These are phyloP conservation scores for Euleptes europaea DNA, from an alignment of 2,113 vertebrate species.

Conservation along the genomic window DNA sequence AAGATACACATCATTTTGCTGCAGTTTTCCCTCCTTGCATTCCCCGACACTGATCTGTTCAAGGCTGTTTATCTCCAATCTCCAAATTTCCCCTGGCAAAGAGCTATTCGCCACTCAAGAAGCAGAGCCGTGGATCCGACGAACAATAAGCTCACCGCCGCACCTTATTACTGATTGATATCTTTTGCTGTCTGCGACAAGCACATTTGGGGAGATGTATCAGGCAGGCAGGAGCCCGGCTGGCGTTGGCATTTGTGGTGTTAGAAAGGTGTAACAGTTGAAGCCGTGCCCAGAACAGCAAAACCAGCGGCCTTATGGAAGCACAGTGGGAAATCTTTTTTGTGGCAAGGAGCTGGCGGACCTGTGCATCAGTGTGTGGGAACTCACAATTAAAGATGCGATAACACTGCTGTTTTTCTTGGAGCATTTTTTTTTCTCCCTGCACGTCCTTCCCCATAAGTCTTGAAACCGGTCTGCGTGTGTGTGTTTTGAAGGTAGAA, in stretches of 20 bases:
- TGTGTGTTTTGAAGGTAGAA: not conserved
- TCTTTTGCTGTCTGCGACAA: not conserved
- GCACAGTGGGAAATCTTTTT: conserved; percentile 9
- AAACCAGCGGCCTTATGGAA: not conserved
- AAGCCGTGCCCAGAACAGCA: not conserved
- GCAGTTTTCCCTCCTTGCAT: not conserved
- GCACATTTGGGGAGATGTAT: not conserved
- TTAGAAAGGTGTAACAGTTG: not conserved
- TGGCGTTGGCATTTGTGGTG: not conserved
- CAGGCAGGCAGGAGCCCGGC: not conserved
- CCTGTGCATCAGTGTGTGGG: not conserved
- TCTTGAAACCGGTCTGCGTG: not conserved
- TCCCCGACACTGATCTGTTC: not conserved
- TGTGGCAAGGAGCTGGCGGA: not conserved
- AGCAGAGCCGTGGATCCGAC: not conserved
- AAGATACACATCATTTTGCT: not conserved
- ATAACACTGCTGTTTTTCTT: conserved; percentile 48
- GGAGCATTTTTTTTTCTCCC: conserved; percentile 29
- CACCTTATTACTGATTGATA: not conserved
- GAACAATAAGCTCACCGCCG: not conserved
- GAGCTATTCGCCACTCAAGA: not conserved
- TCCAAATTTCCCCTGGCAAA: not conserved
- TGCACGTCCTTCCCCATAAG: not conserved
- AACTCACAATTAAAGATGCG: conserved; percentile 53
- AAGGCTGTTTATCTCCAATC: not conserved